Percentiles rank a stretch among this genome's conserved stretches.
These are phyloP conservation scores for Baryphthengus martii DNA, from an alignment of 2,113 vertebrate species.

Conservation along the genomic window DNA sequence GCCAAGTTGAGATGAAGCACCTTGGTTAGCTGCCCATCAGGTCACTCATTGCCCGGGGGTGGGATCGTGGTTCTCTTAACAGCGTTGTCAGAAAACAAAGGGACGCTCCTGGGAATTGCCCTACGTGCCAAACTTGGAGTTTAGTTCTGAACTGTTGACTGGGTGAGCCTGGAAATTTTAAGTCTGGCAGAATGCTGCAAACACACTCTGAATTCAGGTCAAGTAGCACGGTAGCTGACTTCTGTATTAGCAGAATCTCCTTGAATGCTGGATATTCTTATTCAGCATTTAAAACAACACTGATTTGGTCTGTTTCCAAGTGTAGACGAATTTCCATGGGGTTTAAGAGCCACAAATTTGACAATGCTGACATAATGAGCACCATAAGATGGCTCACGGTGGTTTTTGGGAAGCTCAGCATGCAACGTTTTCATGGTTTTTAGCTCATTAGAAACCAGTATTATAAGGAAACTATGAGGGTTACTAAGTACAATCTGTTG, in stretches of 20 bases:
- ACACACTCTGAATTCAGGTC: conserved; percentile 40
- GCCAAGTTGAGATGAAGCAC: conserved; percentile 42
- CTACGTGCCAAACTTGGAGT: conserved; percentile 66
- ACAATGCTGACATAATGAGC: conserved; percentile 6
- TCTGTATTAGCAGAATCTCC: background rate
- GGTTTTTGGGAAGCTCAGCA: conserved; percentile 17
- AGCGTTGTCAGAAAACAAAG: conserved; percentile 37
- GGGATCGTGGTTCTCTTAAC: conserved; percentile 17
- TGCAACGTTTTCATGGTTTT: conserved; percentile 12
- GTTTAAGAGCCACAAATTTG: conserved; percentile 27
- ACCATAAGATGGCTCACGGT: background rate
- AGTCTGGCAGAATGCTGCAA: conserved; percentile 7
- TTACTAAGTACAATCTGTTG: conserved; percentile 25
- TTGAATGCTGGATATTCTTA: background rate
- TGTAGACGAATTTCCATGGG: background rate
- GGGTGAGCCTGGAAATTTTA: conserved; percentile 46
- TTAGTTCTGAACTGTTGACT: conserved; percentile 27
- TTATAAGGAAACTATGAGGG: background rate
- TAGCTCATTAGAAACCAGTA: background rate
- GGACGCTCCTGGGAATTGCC: conserved; percentile 34
- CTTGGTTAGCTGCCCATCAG: conserved; percentile 68
- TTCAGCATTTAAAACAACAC: background rate
- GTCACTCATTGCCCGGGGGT: conserved; percentile 4
- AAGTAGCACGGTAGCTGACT: background rate
- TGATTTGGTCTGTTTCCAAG: background rate